Conservation (phyloP, 2,888 invertebrate species). For the Syrphus vitripennis region DNA sequence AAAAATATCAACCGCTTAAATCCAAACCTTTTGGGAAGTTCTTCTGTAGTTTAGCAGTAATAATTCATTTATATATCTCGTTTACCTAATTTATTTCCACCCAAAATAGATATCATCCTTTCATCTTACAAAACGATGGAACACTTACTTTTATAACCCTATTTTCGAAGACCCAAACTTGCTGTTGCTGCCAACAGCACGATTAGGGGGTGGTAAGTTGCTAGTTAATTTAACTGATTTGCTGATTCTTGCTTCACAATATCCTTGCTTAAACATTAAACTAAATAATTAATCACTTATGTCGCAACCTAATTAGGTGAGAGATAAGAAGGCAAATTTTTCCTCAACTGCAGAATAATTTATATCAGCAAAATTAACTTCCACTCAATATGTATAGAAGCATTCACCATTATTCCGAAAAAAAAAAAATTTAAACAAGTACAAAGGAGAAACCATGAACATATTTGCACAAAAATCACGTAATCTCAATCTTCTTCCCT, state of each 20-base stretch:
- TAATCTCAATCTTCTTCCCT: not conserved
- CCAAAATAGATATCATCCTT: not conserved
- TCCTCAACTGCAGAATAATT: constrained; percentile 1
- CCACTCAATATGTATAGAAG: constrained; percentile 9
- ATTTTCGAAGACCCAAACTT: not conserved
- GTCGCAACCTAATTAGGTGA: constrained; percentile 26
- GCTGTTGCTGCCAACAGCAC: not conserved
- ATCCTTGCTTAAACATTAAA: constrained; percentile 6
- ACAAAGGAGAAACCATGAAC: constrained; percentile 1
- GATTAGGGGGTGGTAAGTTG: not conserved
- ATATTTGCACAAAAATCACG: constrained; percentile 24
- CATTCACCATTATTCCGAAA: not conserved
- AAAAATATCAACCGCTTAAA: not conserved
- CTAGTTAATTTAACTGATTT: constrained; percentile 10
- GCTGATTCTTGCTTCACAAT: not conserved
- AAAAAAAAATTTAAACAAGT: not conserved
- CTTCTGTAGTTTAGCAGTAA: not conserved
- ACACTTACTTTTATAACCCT: not conserved
- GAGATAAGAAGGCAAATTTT: constrained; percentile 3
- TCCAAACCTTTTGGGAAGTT: not conserved
- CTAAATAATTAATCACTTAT: constrained; percentile 43
- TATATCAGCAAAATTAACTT: constrained; percentile 12
- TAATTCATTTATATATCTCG: not conserved
- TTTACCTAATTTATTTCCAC: not conserved
- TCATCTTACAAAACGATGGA: not conserved